Conservation (phyloP, 1,140 invertebrate species). For the Temnothorax curvispinosus region DNA sequence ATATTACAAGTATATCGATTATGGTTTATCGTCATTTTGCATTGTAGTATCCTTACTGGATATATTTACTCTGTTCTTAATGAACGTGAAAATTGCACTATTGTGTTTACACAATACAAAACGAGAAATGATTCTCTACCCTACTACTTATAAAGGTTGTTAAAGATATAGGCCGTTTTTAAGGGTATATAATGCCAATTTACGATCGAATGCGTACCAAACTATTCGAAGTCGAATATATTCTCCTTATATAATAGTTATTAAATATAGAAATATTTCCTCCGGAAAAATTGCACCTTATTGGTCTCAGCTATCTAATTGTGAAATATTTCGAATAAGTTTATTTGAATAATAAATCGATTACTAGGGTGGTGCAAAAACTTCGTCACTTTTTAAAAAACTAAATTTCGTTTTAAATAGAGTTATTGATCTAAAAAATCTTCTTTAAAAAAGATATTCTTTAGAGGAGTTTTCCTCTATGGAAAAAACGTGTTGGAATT, state of each 20-base stretch:
- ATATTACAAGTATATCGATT: constrained; percentile 24
- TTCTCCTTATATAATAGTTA: constrained; percentile 5
- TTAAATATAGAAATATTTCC: constrained; percentile 39
- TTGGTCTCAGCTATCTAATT: neutral
- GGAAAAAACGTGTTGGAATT: neutral
- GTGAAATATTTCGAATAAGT: constrained; percentile 10
- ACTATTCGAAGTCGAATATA: constrained; percentile 4
- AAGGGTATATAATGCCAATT: constrained; percentile 15
- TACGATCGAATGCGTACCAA: constrained; percentile 9
- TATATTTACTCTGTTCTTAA: constrained; percentile 20
- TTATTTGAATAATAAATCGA: constrained; percentile 24
- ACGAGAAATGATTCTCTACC: constrained; percentile 19
- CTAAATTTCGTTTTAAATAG: neutral
- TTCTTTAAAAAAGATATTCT: neutral
- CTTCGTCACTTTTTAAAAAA: neutral
- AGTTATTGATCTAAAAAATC: neutral
- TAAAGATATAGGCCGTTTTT: constrained; percentile 58
- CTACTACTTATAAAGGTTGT: constrained; percentile 36
- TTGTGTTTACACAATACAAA: constrained; percentile 4
- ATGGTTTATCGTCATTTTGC: constrained; percentile 38
- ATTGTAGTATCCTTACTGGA: constrained; percentile 27
- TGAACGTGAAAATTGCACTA: constrained; percentile 16
- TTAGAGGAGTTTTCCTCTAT: neutral
- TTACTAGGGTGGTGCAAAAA: neutral
- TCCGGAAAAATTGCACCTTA: neutral